Percentiles rank a stretch among this genome's conserved stretches.
Conservation (phyloP, 2,888 invertebrate genomes). For the Spilarctia lutea region DNA sequence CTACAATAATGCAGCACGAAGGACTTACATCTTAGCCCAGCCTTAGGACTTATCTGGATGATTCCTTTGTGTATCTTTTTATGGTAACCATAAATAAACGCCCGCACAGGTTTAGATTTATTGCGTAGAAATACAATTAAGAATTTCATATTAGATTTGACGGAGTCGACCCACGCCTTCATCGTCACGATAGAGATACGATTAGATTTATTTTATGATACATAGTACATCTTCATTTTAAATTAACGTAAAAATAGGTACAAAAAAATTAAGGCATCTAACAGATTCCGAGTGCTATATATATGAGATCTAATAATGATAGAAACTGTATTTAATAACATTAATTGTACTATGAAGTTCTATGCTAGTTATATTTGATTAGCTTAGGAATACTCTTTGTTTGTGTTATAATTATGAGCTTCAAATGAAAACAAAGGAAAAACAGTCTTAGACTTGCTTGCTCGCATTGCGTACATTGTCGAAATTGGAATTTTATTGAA, state of each 20-base stretch:
- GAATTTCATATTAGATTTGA: slow-evolving; percentile 59
- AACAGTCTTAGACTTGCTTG: neutral
- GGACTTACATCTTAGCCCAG: slow-evolving; percentile 28
- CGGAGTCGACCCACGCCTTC: slow-evolving; percentile 44
- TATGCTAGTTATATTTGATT: neutral
- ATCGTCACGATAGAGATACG: slow-evolving; percentile 24
- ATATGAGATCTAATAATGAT: neutral
- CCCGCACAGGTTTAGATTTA: slow-evolving; percentile 69
- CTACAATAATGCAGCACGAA: slow-evolving; percentile 39
- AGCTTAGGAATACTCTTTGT: neutral
- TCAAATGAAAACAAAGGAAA: neutral
- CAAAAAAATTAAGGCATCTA: neutral
- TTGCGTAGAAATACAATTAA: slow-evolving; percentile 72
- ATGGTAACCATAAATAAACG: slow-evolving; percentile 74
- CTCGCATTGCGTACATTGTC: neutral
- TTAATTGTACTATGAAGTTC: neutral
- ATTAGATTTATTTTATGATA: slow-evolving; percentile 18
- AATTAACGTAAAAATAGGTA: neutral
- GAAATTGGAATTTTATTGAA: neutral
- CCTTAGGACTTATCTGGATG: slow-evolving; percentile 59
- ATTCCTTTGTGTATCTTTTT: slow-evolving; percentile 73
- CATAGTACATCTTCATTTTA: slow-evolving; percentile 1
- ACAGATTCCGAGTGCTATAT: neutral
- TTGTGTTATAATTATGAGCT: neutral
- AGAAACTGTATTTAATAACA: neutral